These are phyloP conservation scores for Tipula vernalis DNA, from an alignment of 2,888 invertebrate species.

Conservation along the genomic window DNA sequence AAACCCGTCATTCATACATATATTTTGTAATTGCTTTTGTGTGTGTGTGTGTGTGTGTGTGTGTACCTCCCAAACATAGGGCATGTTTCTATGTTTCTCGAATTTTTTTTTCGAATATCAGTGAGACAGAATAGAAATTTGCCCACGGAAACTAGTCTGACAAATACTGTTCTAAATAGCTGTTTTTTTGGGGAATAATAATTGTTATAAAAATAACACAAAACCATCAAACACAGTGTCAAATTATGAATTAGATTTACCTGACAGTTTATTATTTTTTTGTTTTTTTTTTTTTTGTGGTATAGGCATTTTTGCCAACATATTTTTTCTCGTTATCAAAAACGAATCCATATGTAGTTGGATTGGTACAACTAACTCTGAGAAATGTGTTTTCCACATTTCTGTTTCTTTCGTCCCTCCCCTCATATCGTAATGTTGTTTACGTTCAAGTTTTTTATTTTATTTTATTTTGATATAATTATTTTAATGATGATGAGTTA, in stretches of 20 bases:
- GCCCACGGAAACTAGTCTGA: too few relatives aligned
- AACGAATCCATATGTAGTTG: background rate
- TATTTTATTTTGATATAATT: background rate
- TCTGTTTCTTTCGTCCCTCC: background rate
- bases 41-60: background rate
- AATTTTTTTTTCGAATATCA: too few relatives aligned
- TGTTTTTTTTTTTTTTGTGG: too few relatives aligned
- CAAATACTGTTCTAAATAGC: too few relatives aligned
- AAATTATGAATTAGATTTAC: background rate
- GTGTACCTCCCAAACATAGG: too few relatives aligned
- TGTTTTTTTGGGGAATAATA: background rate
- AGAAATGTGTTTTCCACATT: background rate
- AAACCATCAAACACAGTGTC: background rate
- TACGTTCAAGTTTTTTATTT: background rate
- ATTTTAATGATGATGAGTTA: background rate
- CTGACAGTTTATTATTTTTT: background rate
- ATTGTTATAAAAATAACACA: background rate
- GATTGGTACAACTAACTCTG: background rate
- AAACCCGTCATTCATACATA: background rate
- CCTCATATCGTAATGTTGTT: background rate
- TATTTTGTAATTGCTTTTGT: background rate
- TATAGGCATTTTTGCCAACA: background rate
- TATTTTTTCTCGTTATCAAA: background rate
- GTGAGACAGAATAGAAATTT: too few relatives aligned
- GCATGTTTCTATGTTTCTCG: too few relatives aligned